A percentile compares a stretch with the other conserved stretches of the same genome.
phyloP scores from a whole-genome alignment of 2,797 vertebrate genomes.

The Falco columbarius region DNA sequence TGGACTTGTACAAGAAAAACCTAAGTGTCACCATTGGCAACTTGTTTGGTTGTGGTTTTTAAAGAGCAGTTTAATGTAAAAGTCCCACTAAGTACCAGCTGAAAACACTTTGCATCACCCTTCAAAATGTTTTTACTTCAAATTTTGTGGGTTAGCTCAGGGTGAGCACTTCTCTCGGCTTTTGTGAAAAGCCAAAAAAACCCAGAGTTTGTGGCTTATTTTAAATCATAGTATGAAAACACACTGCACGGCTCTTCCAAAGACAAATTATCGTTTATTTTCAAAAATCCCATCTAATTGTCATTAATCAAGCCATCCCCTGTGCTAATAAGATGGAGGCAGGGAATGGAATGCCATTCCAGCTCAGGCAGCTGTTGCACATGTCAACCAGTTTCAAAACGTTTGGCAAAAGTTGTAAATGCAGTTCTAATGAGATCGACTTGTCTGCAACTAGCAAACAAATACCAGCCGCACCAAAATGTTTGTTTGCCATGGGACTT shows the following conservation, averaged over 20 bases:
- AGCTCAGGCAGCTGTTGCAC: slow-evolving; percentile 53
- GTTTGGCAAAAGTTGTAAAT: slow-evolving; percentile 70
- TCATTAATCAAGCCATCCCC: slow-evolving; percentile 33
- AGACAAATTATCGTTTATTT: slow-evolving; percentile 28
- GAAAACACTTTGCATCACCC: neutral
- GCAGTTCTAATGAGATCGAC: slow-evolving; percentile 46
- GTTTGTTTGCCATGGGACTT: slow-evolving; percentile 52
- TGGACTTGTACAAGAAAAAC: neutral
- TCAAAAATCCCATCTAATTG: slow-evolving; percentile 3
- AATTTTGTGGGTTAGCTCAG: neutral
- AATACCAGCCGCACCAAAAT: slow-evolving; percentile 54
- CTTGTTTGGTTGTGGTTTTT: neutral
- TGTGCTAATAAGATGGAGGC: neutral
- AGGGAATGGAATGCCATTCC: slow-evolving; percentile 3
- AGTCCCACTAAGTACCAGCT: neutral
- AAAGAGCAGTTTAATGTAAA: neutral
- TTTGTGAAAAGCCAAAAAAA: neutral
- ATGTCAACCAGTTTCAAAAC: slow-evolving; percentile 32
- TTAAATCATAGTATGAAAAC: neutral
- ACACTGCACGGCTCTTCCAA: neutral
- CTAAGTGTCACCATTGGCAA: neutral
- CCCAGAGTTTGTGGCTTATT: neutral
- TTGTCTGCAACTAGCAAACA: slow-evolving; percentile 56
- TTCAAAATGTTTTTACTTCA: neutral
- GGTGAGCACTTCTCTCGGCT: neutral